A percentile compares a stretch with the other conserved stretches of the same genome.
Evolutionary conservation across 2,113 vertebrate species (phyloP).

Genomic region (Malurus alboscapulatus): DNA sequence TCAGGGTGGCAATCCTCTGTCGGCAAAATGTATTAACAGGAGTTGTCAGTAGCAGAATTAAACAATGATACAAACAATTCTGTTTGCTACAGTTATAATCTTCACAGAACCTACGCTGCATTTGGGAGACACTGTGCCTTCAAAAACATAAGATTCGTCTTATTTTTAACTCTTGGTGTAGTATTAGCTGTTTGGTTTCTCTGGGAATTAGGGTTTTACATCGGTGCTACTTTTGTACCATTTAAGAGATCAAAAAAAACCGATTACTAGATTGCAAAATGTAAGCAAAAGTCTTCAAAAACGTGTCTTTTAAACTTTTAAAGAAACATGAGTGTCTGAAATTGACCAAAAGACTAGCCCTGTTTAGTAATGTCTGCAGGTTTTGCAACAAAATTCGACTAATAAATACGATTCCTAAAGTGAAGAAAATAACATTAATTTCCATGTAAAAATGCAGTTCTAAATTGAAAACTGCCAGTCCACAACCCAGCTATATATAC

Average conservation of each 20-base stretch:
- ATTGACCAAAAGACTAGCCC: background rate
- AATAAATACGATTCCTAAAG: background rate
- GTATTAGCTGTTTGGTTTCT: background rate
- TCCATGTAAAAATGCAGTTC: background rate
- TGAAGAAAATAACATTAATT: background rate
- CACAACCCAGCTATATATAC: background rate
- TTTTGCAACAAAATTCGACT: background rate
- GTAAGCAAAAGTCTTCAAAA: background rate
- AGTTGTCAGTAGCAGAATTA: slow-evolving; percentile 72
- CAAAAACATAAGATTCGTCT: background rate
- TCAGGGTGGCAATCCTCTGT: slow-evolving; percentile 98
- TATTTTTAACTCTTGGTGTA: background rate
- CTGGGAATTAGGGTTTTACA: background rate
- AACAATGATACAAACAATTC: slow-evolving; percentile 26
- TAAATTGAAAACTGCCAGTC: background rate
- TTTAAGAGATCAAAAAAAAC: background rate
- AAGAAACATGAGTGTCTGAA: background rate
- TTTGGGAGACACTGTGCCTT: background rate
- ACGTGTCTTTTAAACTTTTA: background rate
- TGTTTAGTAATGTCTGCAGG: background rate
- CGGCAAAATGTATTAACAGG: slow-evolving; percentile 77
- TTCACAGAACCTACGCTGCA: background rate
- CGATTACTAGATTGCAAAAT: background rate
- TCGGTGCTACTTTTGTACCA: background rate
- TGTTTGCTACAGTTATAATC: background rate